These are phyloP conservation scores for Drosophila subobscura DNA, from an alignment of 1,140 invertebrate species.

Conservation along the genomic window DNA sequence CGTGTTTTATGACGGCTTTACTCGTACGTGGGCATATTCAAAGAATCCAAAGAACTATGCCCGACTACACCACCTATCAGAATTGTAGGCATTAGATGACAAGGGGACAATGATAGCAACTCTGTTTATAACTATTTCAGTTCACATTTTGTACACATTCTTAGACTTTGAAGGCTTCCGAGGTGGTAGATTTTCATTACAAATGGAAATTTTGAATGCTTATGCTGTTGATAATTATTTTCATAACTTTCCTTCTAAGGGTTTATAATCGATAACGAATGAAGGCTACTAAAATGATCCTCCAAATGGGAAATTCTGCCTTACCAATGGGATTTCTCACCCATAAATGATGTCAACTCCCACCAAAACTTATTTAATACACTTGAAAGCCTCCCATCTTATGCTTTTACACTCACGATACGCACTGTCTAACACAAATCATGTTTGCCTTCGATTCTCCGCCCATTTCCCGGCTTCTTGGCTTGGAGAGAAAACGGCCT, in stretches of 20 bases:
- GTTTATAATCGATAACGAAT: too few relatives aligned
- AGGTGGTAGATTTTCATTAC: too few relatives aligned
- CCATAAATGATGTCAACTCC: too few relatives aligned
- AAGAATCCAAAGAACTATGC: conserved; percentile 18
- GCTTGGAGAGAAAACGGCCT: neutral
- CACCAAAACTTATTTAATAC: neutral
- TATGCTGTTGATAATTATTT: too few relatives aligned
- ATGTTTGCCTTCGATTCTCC: conserved; percentile 1
- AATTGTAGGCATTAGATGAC: neutral
- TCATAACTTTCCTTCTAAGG: too few relatives aligned
- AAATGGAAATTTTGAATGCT: too few relatives aligned
- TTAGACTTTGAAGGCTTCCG: too few relatives aligned
- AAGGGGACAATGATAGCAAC: neutral
- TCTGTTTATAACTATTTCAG: too few relatives aligned
- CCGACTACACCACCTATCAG: conserved; percentile 8
- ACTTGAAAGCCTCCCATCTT: neutral
- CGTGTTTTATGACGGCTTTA: conserved; percentile 41
- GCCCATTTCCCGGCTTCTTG: neutral
- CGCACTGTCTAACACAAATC: conserved; percentile 18
- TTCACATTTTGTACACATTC: neutral
- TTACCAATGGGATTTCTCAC: too few relatives aligned
- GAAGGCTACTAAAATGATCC: too few relatives aligned
- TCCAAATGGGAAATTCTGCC: too few relatives aligned
- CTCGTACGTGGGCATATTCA: conserved; percentile 15
- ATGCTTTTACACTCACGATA: neutral